Conservation (phyloP, 2,888 invertebrate genomes). For the Lomographa bimaculata region DNA sequence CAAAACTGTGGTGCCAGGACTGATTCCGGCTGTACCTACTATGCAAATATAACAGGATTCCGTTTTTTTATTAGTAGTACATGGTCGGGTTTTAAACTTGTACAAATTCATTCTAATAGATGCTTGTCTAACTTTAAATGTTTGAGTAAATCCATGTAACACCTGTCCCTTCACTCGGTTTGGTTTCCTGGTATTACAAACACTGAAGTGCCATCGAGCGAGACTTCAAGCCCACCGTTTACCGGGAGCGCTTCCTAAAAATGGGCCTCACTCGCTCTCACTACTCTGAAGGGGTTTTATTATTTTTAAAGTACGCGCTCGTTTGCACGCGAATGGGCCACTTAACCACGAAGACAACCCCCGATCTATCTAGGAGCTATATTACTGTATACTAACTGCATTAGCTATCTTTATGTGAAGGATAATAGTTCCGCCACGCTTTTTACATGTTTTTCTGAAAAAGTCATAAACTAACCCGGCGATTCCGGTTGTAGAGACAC, state of each 20-base stretch:
- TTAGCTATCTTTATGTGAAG: slow-evolving; percentile 70
- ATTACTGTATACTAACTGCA: slow-evolving; percentile 66
- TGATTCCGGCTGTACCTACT: no score
- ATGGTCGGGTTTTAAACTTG: no score
- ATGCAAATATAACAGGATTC: no score
- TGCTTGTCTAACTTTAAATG: no score
- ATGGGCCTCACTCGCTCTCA: slow-evolving; percentile 29
- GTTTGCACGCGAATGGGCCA: slow-evolving; percentile 84
- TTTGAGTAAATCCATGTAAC: no score
- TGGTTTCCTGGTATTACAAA: slow-evolving; percentile 22
- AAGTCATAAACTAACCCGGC: slow-evolving; percentile 45
- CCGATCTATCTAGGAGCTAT: slow-evolving; percentile 45
- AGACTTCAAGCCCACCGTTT: slow-evolving; percentile 26
- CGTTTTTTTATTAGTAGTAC: no score
- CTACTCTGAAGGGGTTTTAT: slow-evolving; percentile 75
- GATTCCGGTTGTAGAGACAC: slow-evolving; percentile 40
- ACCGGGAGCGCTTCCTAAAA: slow-evolving; percentile 27
- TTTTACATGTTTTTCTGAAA: slow-evolving; percentile 69
- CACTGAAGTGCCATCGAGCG: slow-evolving; percentile 22
- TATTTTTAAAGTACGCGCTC: slow-evolving; percentile 81
- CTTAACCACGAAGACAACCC: slow-evolving; percentile 80
- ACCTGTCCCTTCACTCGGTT: no score
- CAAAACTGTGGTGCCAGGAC: no score
- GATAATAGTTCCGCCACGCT: slow-evolving; percentile 77
- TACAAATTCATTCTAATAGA: no score